These are phyloP conservation scores for Falco berigora DNA, from an alignment of 2,797 vertebrate genomes.

Conservation along the genomic window DNA sequence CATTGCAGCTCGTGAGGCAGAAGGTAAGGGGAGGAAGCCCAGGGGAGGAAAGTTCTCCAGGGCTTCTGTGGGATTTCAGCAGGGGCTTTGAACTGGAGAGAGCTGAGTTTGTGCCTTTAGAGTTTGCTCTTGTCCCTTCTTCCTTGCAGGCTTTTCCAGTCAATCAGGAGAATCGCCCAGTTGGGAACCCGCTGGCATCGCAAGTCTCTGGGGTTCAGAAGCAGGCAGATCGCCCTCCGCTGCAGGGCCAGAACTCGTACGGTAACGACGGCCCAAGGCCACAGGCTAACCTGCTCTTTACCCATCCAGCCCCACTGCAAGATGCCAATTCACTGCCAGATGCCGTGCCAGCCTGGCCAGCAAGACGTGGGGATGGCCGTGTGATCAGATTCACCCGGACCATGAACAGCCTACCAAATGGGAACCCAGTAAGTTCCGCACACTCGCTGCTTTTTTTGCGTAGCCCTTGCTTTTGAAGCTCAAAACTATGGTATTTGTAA, in stretches of 20 bases:
- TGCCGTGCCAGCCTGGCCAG: conserved; percentile 4
- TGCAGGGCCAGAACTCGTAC: background rate
- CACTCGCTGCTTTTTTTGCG: fast-evolving
- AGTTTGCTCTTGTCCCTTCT: background rate
- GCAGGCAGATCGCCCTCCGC: background rate
- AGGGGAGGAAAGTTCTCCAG: background rate
- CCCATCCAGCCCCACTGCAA: background rate
- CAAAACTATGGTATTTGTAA: fast-evolving
- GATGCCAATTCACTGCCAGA: background rate
- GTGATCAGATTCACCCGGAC: conserved; percentile 53
- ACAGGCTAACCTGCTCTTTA: background rate
- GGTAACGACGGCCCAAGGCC: background rate
- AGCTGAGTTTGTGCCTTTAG: background rate
- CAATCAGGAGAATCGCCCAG: background rate
- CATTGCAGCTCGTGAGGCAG: background rate
- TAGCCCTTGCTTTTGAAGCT: background rate
- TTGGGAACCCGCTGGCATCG: background rate
- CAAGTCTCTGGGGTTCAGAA: background rate
- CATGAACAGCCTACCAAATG: conserved; percentile 51
- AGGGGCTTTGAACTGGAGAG: background rate
- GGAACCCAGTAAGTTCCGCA: background rate
- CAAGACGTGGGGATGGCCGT: background rate
- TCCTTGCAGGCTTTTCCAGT: background rate
- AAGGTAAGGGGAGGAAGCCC: conserved; percentile 26
- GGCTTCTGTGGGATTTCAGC: background rate